phyloP scores from a whole-genome alignment of 1,140 invertebrate species.

The Riptortus pedestris region DNA sequence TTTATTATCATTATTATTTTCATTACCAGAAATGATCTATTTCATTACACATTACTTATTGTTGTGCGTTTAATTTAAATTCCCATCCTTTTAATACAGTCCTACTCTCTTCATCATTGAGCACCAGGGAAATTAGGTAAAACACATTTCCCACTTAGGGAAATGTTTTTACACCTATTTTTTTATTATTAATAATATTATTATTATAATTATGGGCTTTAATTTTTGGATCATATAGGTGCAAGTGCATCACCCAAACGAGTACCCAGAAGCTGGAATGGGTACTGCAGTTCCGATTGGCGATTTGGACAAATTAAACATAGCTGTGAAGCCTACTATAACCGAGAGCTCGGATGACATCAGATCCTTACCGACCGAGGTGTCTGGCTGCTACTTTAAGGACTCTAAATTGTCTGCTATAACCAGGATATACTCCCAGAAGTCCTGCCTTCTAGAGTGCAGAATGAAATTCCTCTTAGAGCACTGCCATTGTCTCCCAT shows the following conservation, averaged over 20 bases:
- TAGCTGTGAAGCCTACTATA: constrained; percentile 31
- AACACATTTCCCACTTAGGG: too few relatives aligned
- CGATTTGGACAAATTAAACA: constrained; percentile 29
- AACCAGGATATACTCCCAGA: constrained; percentile 31
- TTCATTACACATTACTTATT: too few relatives aligned
- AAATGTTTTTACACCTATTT: too few relatives aligned
- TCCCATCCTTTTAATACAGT: too few relatives aligned
- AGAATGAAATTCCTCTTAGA: constrained; percentile 31
- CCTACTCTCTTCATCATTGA: too few relatives aligned
- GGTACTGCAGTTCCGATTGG: constrained; percentile 28
- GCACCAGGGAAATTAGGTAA: too few relatives aligned
- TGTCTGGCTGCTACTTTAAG: constrained; percentile 32
- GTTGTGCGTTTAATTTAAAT: too few relatives aligned
- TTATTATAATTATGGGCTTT: too few relatives aligned
- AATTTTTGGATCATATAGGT: too few relatives aligned
- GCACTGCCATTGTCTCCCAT: constrained; percentile 34
- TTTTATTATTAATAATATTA: too few relatives aligned
- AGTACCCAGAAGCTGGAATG: constrained; percentile 34
- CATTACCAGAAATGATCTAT: too few relatives aligned
- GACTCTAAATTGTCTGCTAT: constrained; percentile 30
- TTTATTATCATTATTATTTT: too few relatives aligned
- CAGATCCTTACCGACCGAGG: constrained; percentile 24
- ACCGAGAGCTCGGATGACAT: constrained; percentile 32
- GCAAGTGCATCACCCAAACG: constrained; percentile 31
- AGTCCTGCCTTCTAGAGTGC: constrained; percentile 34